A percentile compares a stretch with the other conserved stretches of the same genome.
phyloP scores from a whole-genome alignment of 1,140 invertebrate species.

The Danaus plexippus region DNA sequence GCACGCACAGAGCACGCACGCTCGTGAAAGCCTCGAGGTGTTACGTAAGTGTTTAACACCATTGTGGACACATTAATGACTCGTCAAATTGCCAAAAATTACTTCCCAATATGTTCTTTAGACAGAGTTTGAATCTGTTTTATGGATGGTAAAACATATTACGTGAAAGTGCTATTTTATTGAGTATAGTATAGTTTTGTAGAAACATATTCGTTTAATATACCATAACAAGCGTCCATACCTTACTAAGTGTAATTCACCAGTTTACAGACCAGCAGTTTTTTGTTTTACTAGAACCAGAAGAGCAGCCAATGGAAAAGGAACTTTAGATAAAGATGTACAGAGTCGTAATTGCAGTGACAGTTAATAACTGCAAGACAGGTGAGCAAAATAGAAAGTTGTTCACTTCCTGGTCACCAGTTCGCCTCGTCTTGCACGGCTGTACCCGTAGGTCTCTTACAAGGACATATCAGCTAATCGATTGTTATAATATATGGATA shows the following conservation, averaged over 20 bases:
- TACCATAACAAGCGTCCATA: too few species aligned
- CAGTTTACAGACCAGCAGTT: not conserved
- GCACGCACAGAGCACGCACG: slow-evolving; percentile 37
- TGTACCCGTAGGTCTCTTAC: slow-evolving; percentile 36
- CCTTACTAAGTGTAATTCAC: too few species aligned
- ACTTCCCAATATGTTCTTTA: too few species aligned
- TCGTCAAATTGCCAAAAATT: slow-evolving; percentile 12
- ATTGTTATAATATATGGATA: not conserved
- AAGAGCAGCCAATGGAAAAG: slow-evolving; percentile 17
- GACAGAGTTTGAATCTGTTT: too few species aligned
- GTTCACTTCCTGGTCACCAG: slow-evolving; percentile 66
- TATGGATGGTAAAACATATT: too few species aligned
- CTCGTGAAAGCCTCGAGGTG: slow-evolving; percentile 42
- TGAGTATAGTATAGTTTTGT: too few species aligned
- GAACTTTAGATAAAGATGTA: slow-evolving; percentile 17
- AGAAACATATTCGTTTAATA: too few species aligned
- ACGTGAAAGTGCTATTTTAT: too few species aligned
- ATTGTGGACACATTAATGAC: slow-evolving; percentile 8
- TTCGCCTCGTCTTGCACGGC: slow-evolving; percentile 37
- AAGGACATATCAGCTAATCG: slow-evolving; percentile 34
- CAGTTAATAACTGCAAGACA: slow-evolving; percentile 47
- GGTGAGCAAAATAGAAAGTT: slow-evolving; percentile 70
- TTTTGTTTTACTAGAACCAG: not conserved
- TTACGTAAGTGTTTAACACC: slow-evolving; percentile 35
- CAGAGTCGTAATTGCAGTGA: slow-evolving; percentile 31